Percentiles rank a stretch among this genome's conserved stretches.
These are phyloP conservation scores for Bubalus kerabau DNA, from an alignment of 2,113 vertebrate genomes.

Conservation along the genomic window DNA sequence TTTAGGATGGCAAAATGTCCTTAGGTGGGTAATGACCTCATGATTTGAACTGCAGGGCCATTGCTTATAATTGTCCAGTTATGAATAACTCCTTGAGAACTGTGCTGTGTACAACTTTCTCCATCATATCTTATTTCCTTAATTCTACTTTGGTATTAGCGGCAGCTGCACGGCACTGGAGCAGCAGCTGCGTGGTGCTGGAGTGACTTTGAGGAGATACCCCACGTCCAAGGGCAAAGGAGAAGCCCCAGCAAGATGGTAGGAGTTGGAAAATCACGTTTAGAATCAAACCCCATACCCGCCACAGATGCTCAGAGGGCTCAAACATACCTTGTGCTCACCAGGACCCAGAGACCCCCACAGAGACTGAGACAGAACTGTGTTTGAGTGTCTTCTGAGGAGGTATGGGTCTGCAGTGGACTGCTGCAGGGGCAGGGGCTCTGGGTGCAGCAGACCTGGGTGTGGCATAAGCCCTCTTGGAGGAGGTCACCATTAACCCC, in stretches of 20 bases:
- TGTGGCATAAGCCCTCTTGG: not conserved
- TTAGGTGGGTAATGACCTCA: not conserved
- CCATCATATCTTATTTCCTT: not conserved
- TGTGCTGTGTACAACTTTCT: not conserved
- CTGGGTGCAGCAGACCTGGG: not conserved
- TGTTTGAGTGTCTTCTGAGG: not conserved
- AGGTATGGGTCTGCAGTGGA: not conserved
- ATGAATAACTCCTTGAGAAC: not conserved
- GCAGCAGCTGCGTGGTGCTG: accelerated
- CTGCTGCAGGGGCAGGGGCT: not conserved
- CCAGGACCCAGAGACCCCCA: not conserved
- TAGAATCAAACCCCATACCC: not conserved
- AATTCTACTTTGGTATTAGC: not conserved
- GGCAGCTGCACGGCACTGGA: accelerated
- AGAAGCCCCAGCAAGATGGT: not conserved
- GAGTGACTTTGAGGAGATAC: not conserved
- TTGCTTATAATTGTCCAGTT: not conserved
- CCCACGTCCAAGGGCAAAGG: accelerated
- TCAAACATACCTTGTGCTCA: not conserved
- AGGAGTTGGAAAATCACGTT: accelerated
- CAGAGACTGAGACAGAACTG: not conserved
- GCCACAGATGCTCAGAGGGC: not conserved
- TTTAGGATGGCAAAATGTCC: not conserved
- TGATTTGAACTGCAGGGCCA: not conserved
- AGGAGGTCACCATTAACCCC: not conserved